Percentiles rank a stretch among this genome's conserved stretches.
These are phyloP conservation scores for Smittia sp. DNA, from an alignment of 2,888 invertebrate species.

Conservation along the genomic window DNA sequence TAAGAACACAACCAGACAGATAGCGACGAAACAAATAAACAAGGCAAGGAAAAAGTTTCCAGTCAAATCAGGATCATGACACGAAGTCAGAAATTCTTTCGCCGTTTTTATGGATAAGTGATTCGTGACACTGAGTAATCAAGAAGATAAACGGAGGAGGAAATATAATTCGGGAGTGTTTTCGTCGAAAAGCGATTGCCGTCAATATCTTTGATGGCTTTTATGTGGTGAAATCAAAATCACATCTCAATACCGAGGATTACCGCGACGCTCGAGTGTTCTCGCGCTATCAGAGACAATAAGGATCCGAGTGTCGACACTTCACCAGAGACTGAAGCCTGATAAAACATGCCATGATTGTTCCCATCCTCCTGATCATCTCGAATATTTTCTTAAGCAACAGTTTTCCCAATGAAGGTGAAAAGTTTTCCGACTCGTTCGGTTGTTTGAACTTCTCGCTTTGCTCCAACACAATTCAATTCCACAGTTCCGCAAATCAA, in stretches of 20 bases:
- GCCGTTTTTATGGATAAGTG: conserved; percentile 37
- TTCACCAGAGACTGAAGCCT: neutral
- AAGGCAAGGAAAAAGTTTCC: neutral
- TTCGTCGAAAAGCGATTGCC: neutral
- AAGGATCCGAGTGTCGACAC: neutral
- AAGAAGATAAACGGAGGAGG: conserved; percentile 13
- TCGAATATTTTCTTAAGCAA: conserved; percentile 34
- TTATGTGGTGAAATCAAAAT: neutral
- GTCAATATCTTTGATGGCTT: conserved; percentile 1
- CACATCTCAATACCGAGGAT: conserved; percentile 22
- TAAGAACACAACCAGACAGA: neutral
- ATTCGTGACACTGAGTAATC: conserved; percentile 41
- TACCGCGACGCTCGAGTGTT: neutral
- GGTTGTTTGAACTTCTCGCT: neutral
- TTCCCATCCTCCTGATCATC: conserved; percentile 38
- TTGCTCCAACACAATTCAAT: neutral
- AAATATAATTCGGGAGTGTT: neutral
- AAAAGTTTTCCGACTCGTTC: neutral
- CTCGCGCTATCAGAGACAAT: neutral
- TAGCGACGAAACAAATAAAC: neutral
- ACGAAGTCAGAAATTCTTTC: conserved; percentile 29
- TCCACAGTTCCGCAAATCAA: neutral
- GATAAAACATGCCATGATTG: conserved; percentile 35
- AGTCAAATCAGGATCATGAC: conserved; percentile 34
- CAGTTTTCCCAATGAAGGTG: conserved; percentile 39